A percentile compares a stretch with the other conserved stretches of the same genome.
Conservation (phyloP, 2,888 invertebrate species). For the Campopleginae sp. region DNA sequence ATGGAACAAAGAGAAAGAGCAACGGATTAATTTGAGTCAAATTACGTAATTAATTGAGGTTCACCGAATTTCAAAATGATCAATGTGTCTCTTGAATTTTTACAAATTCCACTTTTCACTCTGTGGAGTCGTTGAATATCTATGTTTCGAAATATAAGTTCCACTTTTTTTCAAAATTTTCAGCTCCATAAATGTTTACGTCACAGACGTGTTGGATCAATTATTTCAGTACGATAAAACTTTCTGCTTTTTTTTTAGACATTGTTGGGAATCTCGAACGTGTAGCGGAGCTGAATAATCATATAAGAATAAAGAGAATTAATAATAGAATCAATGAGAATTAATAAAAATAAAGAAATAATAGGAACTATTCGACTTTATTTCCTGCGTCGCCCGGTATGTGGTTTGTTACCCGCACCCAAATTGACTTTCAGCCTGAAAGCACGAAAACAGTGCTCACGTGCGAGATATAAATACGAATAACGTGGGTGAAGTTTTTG, state of each 20-base stretch:
- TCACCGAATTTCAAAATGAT: slow-evolving; percentile 72
- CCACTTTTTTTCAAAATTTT: not conserved
- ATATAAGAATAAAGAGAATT: no score
- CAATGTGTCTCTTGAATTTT: slow-evolving; percentile 51
- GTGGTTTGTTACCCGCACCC: not conserved
- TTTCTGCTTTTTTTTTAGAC: no score
- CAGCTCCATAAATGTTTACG: not conserved
- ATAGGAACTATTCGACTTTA: not conserved
- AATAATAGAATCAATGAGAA: no score
- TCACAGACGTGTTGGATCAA: not conserved
- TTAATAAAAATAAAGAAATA: no score
- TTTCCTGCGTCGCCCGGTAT: not conserved
- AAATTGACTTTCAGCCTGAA: not conserved
- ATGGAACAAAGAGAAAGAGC: slow-evolving; percentile 68
- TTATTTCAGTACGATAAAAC: not conserved
- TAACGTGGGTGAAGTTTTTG: slow-evolving; percentile 23
- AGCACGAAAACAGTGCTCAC: slow-evolving; percentile 25
- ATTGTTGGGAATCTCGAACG: no score
- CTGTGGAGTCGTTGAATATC: not conserved
- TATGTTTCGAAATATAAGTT: not conserved
- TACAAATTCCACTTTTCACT: not conserved
- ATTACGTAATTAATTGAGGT: slow-evolving; percentile 80
- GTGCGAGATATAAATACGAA: slow-evolving; percentile 32
- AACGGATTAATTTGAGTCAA: slow-evolving; percentile 81
- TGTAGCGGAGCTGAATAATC: no score